A percentile compares a stretch with the other conserved stretches of the same genome.
Conservation (phyloP, 2,797 vertebrate genomes). For the Pseudocheirus occidentalis region DNA sequence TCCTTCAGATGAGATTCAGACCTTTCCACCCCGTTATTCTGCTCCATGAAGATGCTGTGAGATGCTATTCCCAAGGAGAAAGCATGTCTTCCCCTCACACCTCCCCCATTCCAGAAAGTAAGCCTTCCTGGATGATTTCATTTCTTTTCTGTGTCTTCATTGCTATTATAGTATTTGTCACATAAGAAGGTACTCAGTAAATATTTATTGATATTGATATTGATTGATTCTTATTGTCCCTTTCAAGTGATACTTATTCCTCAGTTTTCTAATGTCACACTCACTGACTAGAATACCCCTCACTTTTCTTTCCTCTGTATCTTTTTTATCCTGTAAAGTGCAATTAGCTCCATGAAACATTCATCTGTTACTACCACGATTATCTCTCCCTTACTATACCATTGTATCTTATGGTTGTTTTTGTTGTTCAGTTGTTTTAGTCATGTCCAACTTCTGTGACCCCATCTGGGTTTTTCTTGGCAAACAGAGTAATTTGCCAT, state of each 20-base stretch:
- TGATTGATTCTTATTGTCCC: background rate
- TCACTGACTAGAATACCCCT: background rate
- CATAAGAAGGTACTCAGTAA: background rate
- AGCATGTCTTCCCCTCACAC: too few relatives aligned
- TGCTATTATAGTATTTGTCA: background rate
- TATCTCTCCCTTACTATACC: background rate
- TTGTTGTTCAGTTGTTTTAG: background rate
- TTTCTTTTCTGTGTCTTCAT: background rate
- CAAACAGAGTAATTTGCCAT: background rate
- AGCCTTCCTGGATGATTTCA: background rate
- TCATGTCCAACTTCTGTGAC: background rate
- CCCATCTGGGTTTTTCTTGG: background rate
- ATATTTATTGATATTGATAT: background rate
- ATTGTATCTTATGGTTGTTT: background rate
- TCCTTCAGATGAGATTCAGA: background rate
- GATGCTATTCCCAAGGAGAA: background rate
- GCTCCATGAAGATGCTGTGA: background rate
- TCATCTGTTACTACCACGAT: background rate
- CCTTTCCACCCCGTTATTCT: background rate
- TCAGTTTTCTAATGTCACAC: background rate
- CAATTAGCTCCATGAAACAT: background rate
- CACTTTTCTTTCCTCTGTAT: background rate
- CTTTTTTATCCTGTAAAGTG: background rate
- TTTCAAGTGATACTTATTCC: background rate
- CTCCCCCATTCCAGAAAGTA: background rate